phyloP scores from a whole-genome alignment of 2,888 invertebrate genomes.

The Glyphotaelius pellucidus region DNA sequence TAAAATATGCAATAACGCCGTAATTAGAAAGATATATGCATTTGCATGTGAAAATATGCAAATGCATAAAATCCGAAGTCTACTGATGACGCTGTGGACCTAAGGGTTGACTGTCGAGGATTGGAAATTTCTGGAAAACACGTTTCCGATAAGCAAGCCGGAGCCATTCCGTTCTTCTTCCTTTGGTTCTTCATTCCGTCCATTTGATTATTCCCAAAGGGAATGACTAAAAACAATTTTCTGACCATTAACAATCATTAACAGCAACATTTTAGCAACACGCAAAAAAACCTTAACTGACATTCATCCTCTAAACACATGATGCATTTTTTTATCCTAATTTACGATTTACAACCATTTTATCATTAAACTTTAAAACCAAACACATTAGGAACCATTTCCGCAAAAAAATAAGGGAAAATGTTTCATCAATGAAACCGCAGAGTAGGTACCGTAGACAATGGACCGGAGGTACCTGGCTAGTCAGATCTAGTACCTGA shows the following conservation, averaged over 20 bases:
- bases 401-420: slow-evolving; percentile 22
- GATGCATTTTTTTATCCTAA: not conserved
- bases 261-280: not conserved
- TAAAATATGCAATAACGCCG: too few relatives aligned
- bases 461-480: not conserved
- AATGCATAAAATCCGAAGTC: too few relatives aligned
- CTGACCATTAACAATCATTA: not conserved
- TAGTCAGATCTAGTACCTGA: slow-evolving; percentile 19
- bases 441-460: not conserved
- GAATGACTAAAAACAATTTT: not conserved
- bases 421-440: slow-evolving; percentile 36
- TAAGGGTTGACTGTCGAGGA: too few relatives aligned
- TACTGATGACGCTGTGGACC: too few relatives aligned
- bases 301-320: not conserved
- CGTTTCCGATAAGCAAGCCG: too few relatives aligned
- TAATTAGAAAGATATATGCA: too few relatives aligned
- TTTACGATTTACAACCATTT: not conserved
- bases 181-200: not conserved
- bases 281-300: not conserved
- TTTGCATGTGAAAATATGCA: too few relatives aligned
- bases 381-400: not conserved
- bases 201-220: not conserved
- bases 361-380: not conserved
- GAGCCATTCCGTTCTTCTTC: not conserved
- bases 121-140: too few relatives aligned